A percentile compares a stretch with the other conserved stretches of the same genome.
These are phyloP conservation scores for Drosophila dives DNA, from an alignment of 2,888 invertebrate species.

Conservation along the genomic window DNA sequence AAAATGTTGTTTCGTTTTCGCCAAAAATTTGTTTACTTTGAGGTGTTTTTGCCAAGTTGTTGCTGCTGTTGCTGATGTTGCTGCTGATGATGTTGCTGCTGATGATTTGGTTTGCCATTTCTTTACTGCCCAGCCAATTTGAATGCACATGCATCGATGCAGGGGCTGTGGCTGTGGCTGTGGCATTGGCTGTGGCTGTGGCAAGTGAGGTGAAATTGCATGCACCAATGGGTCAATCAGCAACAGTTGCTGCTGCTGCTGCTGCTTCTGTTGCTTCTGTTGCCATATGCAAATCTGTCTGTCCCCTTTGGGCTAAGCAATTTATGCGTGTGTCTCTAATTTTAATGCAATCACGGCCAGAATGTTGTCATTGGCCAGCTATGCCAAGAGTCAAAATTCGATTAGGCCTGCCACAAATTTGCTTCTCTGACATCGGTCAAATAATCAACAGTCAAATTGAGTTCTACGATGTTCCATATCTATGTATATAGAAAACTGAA, in stretches of 20 bases:
- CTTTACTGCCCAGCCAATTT: conserved; percentile 31
- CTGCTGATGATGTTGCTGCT: conserved; percentile 10
- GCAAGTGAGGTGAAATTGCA: conserved; percentile 32
- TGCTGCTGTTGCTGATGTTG: not conserved
- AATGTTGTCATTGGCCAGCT: not conserved
- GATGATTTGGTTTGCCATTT: conserved; percentile 23
- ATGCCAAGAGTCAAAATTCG: not conserved
- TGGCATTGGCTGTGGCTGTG: conserved; percentile 7
- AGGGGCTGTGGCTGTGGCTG: not conserved
- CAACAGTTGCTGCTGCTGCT: conserved; percentile 42
- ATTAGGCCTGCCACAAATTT: not conserved
- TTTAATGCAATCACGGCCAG: conserved; percentile 18
- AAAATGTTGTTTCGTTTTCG: conserved; percentile 29
- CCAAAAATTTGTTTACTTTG: conserved; percentile 55
- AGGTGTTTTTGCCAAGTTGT: conserved; percentile 38
- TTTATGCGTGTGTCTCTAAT: conserved; percentile 25
- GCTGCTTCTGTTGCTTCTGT: conserved; percentile 2
- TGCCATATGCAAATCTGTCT: conserved; percentile 12
- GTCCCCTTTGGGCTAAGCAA: conserved; percentile 3
- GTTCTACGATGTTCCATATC: not conserved
- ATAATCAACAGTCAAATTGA: not conserved
- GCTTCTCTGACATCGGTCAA: not conserved
- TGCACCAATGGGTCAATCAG: conserved; percentile 51
- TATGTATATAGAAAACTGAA: not conserved
- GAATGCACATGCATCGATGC: conserved; percentile 23